Percentiles rank a stretch among this genome's conserved stretches.
Evolutionary conservation across 2,888 invertebrate species (phyloP).

Genomic region (Drosophila robusta): DNA sequence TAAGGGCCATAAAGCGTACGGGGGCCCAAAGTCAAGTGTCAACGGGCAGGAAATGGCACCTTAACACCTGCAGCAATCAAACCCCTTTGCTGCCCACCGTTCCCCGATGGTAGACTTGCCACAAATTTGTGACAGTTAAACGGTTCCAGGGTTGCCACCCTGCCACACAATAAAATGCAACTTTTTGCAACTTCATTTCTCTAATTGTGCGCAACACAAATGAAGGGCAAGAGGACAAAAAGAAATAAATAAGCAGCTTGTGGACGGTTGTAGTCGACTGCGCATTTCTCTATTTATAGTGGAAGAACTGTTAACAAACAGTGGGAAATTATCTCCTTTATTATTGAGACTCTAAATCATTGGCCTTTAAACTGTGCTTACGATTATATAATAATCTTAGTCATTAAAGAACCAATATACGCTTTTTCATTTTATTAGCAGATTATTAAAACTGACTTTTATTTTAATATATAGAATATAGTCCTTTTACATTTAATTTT

Average conservation of each 20-base stretch:
- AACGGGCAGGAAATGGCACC: slow-evolving; percentile 47
- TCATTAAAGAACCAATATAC: too few relatives aligned
- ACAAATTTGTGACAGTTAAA: slow-evolving; percentile 40
- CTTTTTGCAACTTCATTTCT: slow-evolving; percentile 50
- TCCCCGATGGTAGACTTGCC: neutral
- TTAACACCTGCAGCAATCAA: slow-evolving; percentile 42
- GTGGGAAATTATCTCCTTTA: too few relatives aligned
- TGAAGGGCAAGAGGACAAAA: neutral
- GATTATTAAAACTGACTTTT: too few relatives aligned
- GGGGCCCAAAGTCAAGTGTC: slow-evolving; percentile 40
- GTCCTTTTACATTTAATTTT: too few relatives aligned
- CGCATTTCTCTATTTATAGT: neutral
- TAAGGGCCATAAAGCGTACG: neutral
- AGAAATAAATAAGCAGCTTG: neutral
- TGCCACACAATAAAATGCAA: neutral
- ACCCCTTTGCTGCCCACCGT: too few relatives aligned
- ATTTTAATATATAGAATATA: too few relatives aligned
- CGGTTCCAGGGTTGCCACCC: slow-evolving; percentile 17
- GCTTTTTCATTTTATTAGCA: too few relatives aligned
- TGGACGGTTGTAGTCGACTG: neutral
- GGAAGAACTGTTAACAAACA: neutral
- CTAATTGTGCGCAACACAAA: slow-evolving; percentile 55
- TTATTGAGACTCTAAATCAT: too few relatives aligned
- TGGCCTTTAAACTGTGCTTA: too few relatives aligned
- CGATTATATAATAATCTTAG: too few relatives aligned